phyloP scores from a whole-genome alignment of 2,113 vertebrate genomes.

The Cyanoramphus novaezelandiae region DNA sequence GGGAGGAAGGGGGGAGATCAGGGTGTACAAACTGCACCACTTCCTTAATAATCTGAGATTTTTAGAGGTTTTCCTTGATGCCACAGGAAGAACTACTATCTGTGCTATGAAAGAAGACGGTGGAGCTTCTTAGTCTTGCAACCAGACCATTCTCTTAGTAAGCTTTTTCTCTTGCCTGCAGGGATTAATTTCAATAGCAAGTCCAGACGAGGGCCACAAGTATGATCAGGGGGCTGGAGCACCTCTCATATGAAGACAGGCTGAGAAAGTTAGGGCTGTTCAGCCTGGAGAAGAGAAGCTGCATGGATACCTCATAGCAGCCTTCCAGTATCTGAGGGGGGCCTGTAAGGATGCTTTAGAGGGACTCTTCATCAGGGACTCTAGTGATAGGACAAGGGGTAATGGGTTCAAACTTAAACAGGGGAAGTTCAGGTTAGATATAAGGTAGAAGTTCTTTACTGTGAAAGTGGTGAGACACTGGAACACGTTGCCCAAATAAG shows the following conservation, averaged over 20 bases:
- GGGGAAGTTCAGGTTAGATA: neutral
- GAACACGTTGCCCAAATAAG: neutral
- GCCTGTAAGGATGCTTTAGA: neutral
- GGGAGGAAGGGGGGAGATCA: neutral
- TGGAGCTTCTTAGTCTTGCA: neutral
- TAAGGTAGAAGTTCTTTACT: neutral
- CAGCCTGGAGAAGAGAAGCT: neutral
- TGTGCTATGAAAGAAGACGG: neutral
- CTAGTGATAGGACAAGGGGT: neutral
- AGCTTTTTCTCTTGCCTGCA: neutral
- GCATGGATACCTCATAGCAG: neutral
- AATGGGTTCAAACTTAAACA: neutral
- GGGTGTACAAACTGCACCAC: neutral
- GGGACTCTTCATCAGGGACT: neutral
- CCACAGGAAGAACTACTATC: neutral
- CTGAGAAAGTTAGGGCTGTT: neutral
- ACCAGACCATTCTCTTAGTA: neutral
- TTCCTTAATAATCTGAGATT: neutral
- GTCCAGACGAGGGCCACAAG: neutral
- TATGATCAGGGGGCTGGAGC: neutral
- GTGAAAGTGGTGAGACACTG: neutral
- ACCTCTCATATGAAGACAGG: neutral
- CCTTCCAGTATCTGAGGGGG: neutral
- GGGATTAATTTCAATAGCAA: neutral
- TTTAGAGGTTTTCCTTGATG: neutral